Percentiles rank a stretch among this genome's conserved stretches.
phyloP scores from a whole-genome alignment of 2,113 vertebrate species.

The Nyctereutes procyonoides region DNA sequence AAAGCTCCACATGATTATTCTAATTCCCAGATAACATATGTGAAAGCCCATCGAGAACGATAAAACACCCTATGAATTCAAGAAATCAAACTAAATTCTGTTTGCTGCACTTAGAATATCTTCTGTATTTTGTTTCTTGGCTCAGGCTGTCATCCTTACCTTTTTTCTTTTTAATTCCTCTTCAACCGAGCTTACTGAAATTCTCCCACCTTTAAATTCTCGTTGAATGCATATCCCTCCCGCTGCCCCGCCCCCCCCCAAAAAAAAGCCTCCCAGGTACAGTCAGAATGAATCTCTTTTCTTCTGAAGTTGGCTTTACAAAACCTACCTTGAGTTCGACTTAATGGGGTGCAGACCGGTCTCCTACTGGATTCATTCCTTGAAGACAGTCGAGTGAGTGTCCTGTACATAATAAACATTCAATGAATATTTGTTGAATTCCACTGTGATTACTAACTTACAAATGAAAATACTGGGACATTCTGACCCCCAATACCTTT shows the following conservation, averaged over 20 bases:
- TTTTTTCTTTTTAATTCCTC: background rate
- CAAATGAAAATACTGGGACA: background rate
- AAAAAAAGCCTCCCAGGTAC: background rate
- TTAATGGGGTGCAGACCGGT: background rate
- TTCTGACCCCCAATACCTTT: background rate
- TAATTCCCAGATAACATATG: background rate
- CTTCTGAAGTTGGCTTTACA: background rate
- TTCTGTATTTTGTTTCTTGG: background rate
- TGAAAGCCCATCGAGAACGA: background rate
- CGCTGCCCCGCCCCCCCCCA: too few relatives aligned
- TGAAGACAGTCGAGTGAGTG: background rate
- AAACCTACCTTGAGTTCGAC: background rate
- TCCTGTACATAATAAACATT: background rate
- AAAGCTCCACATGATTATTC: background rate
- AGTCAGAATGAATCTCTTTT: background rate
- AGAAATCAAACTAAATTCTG: background rate
- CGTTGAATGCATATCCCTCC: background rate
- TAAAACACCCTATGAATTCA: background rate
- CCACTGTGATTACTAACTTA: background rate
- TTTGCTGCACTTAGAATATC: background rate
- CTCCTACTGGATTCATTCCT: background rate
- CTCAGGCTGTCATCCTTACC: background rate
- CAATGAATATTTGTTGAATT: background rate
- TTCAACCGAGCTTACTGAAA: background rate
- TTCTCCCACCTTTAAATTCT: background rate